These are phyloP conservation scores for Drosophila mauritiana DNA, from an alignment of 1,140 invertebrate genomes.

Conservation along the genomic window DNA sequence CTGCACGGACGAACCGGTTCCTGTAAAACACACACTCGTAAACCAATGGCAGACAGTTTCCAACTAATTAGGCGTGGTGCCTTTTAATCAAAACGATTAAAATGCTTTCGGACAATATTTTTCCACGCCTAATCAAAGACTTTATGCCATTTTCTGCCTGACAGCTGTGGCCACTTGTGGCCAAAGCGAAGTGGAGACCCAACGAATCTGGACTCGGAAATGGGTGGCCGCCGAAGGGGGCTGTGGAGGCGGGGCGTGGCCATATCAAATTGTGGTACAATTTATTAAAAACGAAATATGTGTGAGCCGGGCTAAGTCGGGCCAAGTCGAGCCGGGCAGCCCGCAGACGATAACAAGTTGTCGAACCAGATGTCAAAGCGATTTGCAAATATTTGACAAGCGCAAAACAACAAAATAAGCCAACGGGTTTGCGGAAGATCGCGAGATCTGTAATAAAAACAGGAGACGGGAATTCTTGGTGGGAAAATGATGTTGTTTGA, in stretches of 20 bases:
- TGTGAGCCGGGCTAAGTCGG: slow-evolving; percentile 59
- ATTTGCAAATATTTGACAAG: slow-evolving; percentile 84
- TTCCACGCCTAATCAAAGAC: slow-evolving; percentile 82
- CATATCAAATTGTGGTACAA: slow-evolving; percentile 82
- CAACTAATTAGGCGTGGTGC: slow-evolving; percentile 82
- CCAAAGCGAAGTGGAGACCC: slow-evolving; percentile 11
- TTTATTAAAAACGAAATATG: slow-evolving; percentile 83
- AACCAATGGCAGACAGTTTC: slow-evolving; percentile 40
- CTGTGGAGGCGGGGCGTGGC: slow-evolving; percentile 56
- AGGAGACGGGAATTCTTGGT: slow-evolving; percentile 4
- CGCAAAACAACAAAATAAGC: slow-evolving; percentile 50
- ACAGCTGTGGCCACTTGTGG: slow-evolving; percentile 59
- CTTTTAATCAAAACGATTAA: slow-evolving; percentile 84
- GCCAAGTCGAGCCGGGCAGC: slow-evolving; percentile 28
- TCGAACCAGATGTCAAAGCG: slow-evolving; percentile 83
- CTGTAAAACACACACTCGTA: background rate
- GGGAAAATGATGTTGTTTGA: slow-evolving; percentile 6
- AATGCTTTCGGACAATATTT: slow-evolving; percentile 83
- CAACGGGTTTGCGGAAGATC: slow-evolving; percentile 26
- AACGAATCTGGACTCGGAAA: slow-evolving; percentile 27
- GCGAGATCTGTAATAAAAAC: background rate
- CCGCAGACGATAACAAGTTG: slow-evolving; percentile 77
- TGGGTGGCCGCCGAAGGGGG: slow-evolving; percentile 27
- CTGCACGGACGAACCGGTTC: slow-evolving; percentile 53
- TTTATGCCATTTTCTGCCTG: slow-evolving; percentile 77